A percentile compares a stretch with the other conserved stretches of the same genome.
Conservation (phyloP, 1,140 invertebrate species). For the Phortica variegata region DNA sequence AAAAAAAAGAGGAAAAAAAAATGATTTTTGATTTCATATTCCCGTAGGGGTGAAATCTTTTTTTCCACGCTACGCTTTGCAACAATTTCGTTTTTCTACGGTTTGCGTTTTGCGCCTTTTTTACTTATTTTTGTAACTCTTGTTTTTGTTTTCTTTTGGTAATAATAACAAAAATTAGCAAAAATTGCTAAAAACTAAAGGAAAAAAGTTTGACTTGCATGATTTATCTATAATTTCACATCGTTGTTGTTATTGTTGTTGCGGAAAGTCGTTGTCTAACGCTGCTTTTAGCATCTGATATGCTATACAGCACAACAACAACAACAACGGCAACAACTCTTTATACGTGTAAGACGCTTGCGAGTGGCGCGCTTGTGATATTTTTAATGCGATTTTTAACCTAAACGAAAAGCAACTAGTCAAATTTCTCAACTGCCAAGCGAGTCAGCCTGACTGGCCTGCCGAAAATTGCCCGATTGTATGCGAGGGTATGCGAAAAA, state of each 20-base stretch:
- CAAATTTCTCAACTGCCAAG: too few relatives aligned
- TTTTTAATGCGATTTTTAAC: constrained; percentile 43
- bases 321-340: too few relatives aligned
- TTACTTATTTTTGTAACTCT: constrained; percentile 8
- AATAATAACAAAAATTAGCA: constrained; percentile 53
- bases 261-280: constrained; percentile 1
- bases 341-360: too few relatives aligned
- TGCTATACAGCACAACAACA: constrained; percentile 31
- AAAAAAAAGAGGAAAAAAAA: not conserved
- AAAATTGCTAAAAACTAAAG: constrained; percentile 35
- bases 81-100: constrained; percentile 29
- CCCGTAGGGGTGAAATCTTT: constrained; percentile 52
- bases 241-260: constrained; percentile 28
- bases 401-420: constrained; percentile 18
- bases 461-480: too few relatives aligned
- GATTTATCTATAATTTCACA: constrained; percentile 54
- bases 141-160: constrained; percentile 31
- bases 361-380: constrained; percentile 36
- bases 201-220: constrained; percentile 45
- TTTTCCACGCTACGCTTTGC: constrained; percentile 14
- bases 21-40: constrained; percentile 48
- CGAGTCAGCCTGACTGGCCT: too few relatives aligned
- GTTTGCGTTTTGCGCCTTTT: constrained; percentile 18
- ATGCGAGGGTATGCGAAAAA: too few relatives aligned
- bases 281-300: constrained; percentile 44